Evolutionary conservation across 2,888 invertebrate species (phyloP), one percentile per base, ranked within the genome.

Genomic region (Cosmopolites sordidus): DNA sequence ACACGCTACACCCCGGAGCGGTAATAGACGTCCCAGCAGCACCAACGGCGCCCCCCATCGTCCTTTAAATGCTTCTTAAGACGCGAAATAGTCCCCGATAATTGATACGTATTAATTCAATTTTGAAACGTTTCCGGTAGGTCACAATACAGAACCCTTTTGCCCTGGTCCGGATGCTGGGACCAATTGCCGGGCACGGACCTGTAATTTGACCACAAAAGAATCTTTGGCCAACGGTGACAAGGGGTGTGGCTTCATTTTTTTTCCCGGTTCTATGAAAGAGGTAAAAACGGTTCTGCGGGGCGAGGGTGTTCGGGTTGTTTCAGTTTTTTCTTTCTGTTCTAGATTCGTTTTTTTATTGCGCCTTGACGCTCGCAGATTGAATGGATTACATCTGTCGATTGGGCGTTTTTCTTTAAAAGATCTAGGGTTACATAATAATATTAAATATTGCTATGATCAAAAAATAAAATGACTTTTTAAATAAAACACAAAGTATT

Each of bases 51-150:
- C 58, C 64, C 65, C 73, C 73, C 59, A 66, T 64, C 51, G 71
- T 51, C 67, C 58, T 61, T 67, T 70, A 73, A 74, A 73, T 66
- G 73, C 71, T 73, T 66, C 74, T 74, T 72, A 73, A 73, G 73
- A 72, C 64, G 70, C 67, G 69, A 70, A 72, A 73, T 71, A 60
- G 68, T 58, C 63, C 64, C 49, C 67, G 9, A 72, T 74, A 74
- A 74, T 74, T 73, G 74, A 73, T 73, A 71, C 72, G 74, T 73
- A 73, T 73, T 73, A 73, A 74, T 73, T 73, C 73, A 72, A 73
- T 74, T 74, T 69, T 64, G 65, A 65, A 67, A 68, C 70, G 69
- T 69, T 73, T 73, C 73, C 73, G 73, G 72, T 63, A 46, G 56
- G 56, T 55, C 22, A 69, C 67, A 70, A 72, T 52, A 65, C 58